These are phyloP conservation scores for Pelochelys cantorii DNA, from an alignment of 2,797 vertebrate species.

Conservation along the genomic window DNA sequence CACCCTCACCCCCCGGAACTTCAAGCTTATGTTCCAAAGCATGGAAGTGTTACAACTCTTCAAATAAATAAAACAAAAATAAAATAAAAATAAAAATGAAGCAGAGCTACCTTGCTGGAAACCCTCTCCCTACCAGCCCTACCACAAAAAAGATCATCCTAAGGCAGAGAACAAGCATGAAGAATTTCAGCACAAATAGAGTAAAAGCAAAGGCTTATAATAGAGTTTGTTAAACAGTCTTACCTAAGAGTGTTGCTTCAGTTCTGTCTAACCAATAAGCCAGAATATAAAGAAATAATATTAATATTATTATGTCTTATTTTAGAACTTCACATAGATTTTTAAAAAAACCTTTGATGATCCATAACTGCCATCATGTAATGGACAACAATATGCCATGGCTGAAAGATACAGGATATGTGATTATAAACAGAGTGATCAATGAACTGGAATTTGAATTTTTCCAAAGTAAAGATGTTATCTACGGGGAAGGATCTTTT, in stretches of 20 bases:
- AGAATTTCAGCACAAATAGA: background rate
- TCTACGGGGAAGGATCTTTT: background rate
- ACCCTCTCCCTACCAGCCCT: background rate
- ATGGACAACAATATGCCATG: constrained; percentile 7
- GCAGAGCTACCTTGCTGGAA: background rate
- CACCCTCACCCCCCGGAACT: background rate
- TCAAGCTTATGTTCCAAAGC: background rate
- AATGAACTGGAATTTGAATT: background rate
- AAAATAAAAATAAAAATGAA: background rate
- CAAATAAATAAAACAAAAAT: background rate
- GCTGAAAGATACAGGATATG: constrained; percentile 10
- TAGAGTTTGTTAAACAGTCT: background rate
- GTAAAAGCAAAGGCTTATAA: no score
- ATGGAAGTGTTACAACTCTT: background rate
- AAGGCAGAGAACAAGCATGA: background rate
- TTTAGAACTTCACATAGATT: background rate
- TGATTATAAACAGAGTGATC: background rate
- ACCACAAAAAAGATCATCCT: background rate
- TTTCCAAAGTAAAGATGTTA: background rate
- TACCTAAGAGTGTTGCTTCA: background rate
- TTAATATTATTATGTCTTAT: background rate
- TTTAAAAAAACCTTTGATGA: background rate
- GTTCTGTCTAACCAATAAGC: background rate
- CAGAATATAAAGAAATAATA: background rate
- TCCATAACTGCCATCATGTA: constrained; percentile 7